Percentiles rank a stretch among this genome's conserved stretches.
Conservation (phyloP, 2,888 invertebrate species). For the Scaptodrosophila latifasciaeformis region DNA sequence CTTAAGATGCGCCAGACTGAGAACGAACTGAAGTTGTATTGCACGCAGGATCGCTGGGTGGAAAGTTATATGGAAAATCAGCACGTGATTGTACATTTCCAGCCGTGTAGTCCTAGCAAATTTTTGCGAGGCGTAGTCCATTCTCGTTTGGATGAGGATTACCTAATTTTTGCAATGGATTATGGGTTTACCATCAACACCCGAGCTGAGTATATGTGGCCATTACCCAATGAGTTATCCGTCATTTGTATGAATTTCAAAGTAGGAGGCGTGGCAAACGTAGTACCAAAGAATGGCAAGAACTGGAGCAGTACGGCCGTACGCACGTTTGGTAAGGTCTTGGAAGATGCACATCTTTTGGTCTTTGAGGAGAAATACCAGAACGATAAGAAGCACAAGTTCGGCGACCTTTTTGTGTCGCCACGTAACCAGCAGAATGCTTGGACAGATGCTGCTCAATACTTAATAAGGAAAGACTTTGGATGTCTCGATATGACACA, state of each 20-base stretch:
- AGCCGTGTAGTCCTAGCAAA: not conserved
- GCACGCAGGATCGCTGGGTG: too few species aligned
- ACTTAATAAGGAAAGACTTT: not conserved
- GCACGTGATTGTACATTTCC: conserved; percentile 38
- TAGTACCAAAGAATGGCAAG: not conserved
- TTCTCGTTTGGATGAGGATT: not conserved
- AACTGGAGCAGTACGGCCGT: conserved; percentile 26
- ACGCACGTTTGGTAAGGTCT: conserved; percentile 1
- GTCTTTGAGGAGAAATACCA: not conserved
- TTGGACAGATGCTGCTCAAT: not conserved
- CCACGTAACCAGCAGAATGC: not conserved
- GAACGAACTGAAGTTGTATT: too few species aligned
- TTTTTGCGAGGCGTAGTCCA: conserved; percentile 35
- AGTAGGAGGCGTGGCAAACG: conserved; percentile 12
- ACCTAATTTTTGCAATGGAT: conserved; percentile 35
- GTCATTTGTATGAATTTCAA: not conserved
- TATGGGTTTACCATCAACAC: conserved; percentile 43
- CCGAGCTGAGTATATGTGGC: conserved; percentile 28
- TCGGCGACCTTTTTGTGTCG: conserved; percentile 27
- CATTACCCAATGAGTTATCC: conserved; percentile 18
- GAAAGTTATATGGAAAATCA: conserved; percentile 9
- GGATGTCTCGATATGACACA: not conserved
- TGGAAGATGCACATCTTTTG: conserved; percentile 6
- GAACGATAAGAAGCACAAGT: not conserved
- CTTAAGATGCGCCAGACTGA: conserved; percentile 22